Percentiles rank a stretch among this genome's conserved stretches.
Conservation (phyloP, 2,888 invertebrate species). For the Anoncus sp. region DNA sequence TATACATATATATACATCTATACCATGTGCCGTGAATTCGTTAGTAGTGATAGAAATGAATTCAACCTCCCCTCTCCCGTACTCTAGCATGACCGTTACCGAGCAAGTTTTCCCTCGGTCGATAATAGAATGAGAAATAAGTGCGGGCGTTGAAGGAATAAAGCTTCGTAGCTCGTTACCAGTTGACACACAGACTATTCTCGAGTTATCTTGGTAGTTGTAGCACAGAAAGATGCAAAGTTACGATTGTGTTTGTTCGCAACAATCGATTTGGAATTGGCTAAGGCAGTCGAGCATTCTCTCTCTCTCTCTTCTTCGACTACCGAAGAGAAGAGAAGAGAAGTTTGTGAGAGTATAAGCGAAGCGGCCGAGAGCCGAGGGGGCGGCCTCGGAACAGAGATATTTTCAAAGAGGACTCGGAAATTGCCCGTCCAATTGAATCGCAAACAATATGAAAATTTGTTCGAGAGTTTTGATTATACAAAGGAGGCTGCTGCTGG, state of each 20-base stretch:
- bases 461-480: slow-evolving; percentile 82
- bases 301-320: slow-evolving; percentile 30
- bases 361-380: slow-evolving; percentile 33
- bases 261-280: slow-evolving; percentile 62
- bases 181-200: slow-evolving; percentile 47
- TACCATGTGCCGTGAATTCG: slow-evolving; percentile 64
- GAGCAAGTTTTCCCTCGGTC: slow-evolving; percentile 18
- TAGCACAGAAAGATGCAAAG: slow-evolving; percentile 48
- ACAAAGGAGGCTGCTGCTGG: slow-evolving; percentile 76
- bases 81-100: slow-evolving; percentile 21
- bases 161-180: slow-evolving; percentile 50
- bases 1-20: slow-evolving; percentile 19
- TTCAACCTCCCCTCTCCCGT: slow-evolving; percentile 53
- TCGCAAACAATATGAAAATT: slow-evolving; percentile 83
- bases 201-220: slow-evolving; percentile 29
- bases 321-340: slow-evolving; percentile 34
- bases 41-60: slow-evolving; percentile 74
- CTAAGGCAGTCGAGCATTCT: slow-evolving; percentile 39
- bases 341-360: slow-evolving; percentile 33
- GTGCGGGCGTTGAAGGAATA: slow-evolving; percentile 35
- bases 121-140: slow-evolving; percentile 47
- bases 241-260: slow-evolving; percentile 54
- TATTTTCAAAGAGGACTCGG: slow-evolving; percentile 80
- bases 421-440: slow-evolving; percentile 82
- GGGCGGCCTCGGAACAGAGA: slow-evolving; percentile 68